A percentile compares a stretch with the other conserved stretches of the same genome.
phyloP scores from a whole-genome alignment of 2,888 invertebrate species.

The Nudaria mundana region DNA sequence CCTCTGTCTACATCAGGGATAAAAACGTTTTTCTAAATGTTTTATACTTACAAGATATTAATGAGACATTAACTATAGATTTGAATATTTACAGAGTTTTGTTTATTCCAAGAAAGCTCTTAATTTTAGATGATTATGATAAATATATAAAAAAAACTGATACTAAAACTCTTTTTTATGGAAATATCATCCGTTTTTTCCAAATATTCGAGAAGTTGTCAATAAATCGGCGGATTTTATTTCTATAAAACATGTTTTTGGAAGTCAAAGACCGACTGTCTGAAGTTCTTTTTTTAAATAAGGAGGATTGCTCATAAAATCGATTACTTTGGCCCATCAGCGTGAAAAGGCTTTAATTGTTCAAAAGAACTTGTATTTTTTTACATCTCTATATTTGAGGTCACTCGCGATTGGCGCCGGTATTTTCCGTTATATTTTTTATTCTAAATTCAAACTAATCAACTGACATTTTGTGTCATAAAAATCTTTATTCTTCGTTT shows the following conservation, averaged over 20 bases:
- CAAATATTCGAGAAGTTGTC: too few relatives aligned
- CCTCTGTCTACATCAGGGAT: too few relatives aligned
- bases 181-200: too few relatives aligned
- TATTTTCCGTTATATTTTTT: slow-evolving; percentile 35
- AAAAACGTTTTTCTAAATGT: too few relatives aligned
- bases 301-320: slow-evolving; percentile 32
- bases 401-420: slow-evolving; percentile 25
- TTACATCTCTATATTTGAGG: slow-evolving; percentile 23
- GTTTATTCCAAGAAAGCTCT: too few relatives aligned
- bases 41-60: too few relatives aligned
- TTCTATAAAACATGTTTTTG: slow-evolving; percentile 7
- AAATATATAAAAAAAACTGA: too few relatives aligned
- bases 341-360: slow-evolving; percentile 36
- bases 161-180: too few relatives aligned
- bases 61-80: too few relatives aligned
- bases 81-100: too few relatives aligned
- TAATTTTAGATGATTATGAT: too few relatives aligned
- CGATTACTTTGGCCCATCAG: slow-evolving; percentile 25
- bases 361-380: slow-evolving; percentile 22
- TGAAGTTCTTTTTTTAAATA: slow-evolving; percentile 23
- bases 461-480: slow-evolving; percentile 10
- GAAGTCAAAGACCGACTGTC: slow-evolving; percentile 6
- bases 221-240: too few relatives aligned
- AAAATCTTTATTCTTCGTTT: slow-evolving; percentile 13
- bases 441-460: slow-evolving; percentile 21